phyloP scores from a whole-genome alignment of 2,797 vertebrate genomes.

The Alcedo atthis region DNA sequence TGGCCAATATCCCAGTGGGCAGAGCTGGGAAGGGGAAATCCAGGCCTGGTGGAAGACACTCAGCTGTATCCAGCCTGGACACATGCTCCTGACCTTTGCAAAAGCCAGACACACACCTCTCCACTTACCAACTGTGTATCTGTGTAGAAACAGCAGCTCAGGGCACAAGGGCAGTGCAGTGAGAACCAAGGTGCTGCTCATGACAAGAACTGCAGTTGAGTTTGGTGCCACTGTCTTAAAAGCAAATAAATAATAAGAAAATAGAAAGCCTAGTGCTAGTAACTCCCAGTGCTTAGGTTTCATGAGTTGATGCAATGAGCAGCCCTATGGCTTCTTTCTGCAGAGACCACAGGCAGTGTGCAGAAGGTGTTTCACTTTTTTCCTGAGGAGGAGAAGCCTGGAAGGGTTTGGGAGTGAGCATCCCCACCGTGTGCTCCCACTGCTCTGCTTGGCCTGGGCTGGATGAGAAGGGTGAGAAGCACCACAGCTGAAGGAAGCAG shows the following conservation, averaged over 20 bases:
- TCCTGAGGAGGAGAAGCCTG: neutral
- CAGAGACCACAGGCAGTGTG: neutral
- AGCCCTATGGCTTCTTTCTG: neutral
- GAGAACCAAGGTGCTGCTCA: neutral
- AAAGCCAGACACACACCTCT: rapidly evolving
- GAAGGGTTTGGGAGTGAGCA: neutral
- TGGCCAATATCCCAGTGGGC: neutral
- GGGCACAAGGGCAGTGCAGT: neutral
- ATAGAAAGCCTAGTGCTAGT: neutral
- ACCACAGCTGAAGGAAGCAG: neutral
- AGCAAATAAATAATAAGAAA: neutral
- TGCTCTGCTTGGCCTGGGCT: neutral
- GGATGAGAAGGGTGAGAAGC: neutral
- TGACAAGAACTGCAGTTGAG: neutral
- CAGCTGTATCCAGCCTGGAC: neutral
- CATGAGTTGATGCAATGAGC: neutral
- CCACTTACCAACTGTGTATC: rapidly evolving
- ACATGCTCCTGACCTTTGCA: neutral
- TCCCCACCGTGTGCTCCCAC: rapidly evolving
- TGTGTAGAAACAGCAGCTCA: neutral
- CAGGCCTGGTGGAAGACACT: neutral
- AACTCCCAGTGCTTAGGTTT: neutral
- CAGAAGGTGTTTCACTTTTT: neutral
- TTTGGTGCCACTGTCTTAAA: neutral
- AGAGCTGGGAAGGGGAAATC: neutral